Percentiles rank a stretch among this genome's conserved stretches.
These are phyloP conservation scores for Noctilio leporinus DNA, from an alignment of 2,113 vertebrate genomes.

Conservation along the genomic window DNA sequence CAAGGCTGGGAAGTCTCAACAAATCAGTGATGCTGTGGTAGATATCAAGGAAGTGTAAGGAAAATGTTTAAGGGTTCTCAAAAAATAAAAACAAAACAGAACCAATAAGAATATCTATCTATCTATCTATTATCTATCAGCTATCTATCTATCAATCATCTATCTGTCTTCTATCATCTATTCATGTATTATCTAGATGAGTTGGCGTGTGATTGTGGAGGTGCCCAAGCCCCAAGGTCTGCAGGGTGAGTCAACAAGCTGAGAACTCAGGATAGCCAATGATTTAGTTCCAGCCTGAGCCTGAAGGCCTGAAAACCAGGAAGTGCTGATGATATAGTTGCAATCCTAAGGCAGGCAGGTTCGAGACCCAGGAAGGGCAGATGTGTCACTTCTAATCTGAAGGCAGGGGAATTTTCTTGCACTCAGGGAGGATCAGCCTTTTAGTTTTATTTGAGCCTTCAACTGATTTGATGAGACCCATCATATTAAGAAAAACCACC, in stretches of 20 bases:
- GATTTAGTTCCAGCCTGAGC: neutral
- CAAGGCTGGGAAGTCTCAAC: neutral
- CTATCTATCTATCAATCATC: neutral
- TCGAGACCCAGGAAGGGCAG: neutral
- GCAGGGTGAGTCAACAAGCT: neutral
- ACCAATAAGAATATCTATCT: neutral
- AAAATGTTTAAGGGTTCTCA: neutral
- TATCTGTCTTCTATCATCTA: too few relatives aligned
- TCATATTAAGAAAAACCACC: neutral
- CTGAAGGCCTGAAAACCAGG: neutral
- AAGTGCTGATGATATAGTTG: neutral
- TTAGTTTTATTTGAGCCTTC: neutral
- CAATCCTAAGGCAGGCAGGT: neutral
- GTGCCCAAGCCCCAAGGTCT: neutral
- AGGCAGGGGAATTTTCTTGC: too few relatives aligned
- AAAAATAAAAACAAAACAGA: neutral
- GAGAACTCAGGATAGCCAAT: neutral
- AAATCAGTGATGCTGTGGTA: neutral
- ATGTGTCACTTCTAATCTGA: too few relatives aligned
- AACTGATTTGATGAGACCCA: neutral
- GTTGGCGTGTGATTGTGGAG: neutral
- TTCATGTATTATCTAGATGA: too few relatives aligned
- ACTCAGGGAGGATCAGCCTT: too few relatives aligned
- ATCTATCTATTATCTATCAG: neutral
- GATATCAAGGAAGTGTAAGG: neutral